A percentile compares a stretch with the other conserved stretches of the same genome.
These are phyloP conservation scores for Dryomyza anilis DNA, from an alignment of 2,888 invertebrate genomes.

Conservation along the genomic window DNA sequence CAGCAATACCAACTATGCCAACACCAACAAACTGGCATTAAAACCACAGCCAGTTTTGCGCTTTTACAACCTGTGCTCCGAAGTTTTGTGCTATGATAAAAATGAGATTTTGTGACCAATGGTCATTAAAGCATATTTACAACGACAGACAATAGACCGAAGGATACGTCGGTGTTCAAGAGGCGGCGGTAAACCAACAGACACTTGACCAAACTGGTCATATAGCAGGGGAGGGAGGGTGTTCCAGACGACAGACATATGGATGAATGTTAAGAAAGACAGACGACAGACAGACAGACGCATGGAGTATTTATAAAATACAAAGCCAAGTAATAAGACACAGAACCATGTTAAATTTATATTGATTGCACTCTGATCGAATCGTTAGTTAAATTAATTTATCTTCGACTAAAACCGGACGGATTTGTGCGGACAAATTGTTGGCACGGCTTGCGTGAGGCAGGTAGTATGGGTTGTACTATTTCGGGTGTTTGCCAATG, in stretches of 20 bases:
- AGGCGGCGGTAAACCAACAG: not conserved
- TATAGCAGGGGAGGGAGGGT: no score
- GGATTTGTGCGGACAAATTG: constrained; percentile 9
- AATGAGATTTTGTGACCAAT: constrained; percentile 58
- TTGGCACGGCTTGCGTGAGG: not conserved
- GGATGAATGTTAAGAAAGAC: not conserved
- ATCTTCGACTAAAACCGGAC: constrained; percentile 41
- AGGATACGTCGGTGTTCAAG: not conserved
- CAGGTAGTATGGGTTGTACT: not conserved
- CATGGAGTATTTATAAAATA: not conserved
- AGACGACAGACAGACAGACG: not conserved
- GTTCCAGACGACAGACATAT: not conserved
- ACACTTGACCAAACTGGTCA: not conserved
- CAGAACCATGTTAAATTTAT: constrained; percentile 34
- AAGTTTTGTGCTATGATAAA: constrained; percentile 37
- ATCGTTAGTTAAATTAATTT: constrained; percentile 58
- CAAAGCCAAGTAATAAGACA: constrained; percentile 5
- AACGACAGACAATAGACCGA: constrained; percentile 18
- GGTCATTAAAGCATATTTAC: constrained; percentile 60
- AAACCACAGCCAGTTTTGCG: no score
- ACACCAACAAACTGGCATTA: not conserved
- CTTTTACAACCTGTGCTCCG: constrained; percentile 15
- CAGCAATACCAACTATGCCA: not conserved
- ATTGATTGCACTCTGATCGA: constrained; percentile 52
- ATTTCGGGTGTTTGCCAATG: not conserved